Percentiles rank a stretch among this genome's conserved stretches.
These are phyloP conservation scores for Notolabrus celidotus DNA, from an alignment of 2,797 vertebrate species.

Conservation along the genomic window DNA sequence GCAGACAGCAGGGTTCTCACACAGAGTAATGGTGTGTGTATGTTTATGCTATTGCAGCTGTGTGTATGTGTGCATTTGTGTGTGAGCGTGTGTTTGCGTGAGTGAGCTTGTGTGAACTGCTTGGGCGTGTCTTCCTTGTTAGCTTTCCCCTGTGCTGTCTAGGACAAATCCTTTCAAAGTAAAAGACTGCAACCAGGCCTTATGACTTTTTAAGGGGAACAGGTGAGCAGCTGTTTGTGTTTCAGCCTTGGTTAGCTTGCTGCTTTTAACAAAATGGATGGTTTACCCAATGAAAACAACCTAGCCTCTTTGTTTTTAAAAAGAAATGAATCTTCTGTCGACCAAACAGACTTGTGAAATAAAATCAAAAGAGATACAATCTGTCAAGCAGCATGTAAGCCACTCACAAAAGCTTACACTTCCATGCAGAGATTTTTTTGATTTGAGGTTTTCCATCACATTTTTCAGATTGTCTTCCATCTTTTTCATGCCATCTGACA, in stretches of 20 bases:
- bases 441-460: slow-evolving; percentile 17
- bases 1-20: slow-evolving; percentile 70
- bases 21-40: slow-evolving; percentile 55
- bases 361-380: slow-evolving; percentile 22
- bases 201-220: slow-evolving; percentile 49
- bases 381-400: slow-evolving; percentile 17
- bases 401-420: slow-evolving; percentile 14
- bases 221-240: slow-evolving; percentile 37
- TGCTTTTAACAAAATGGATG: slow-evolving; percentile 32
- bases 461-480: slow-evolving; percentile 40
- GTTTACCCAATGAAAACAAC: slow-evolving; percentile 7
- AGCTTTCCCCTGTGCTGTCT: slow-evolving; percentile 45
- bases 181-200: slow-evolving; percentile 39
- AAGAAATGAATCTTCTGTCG: slow-evolving; percentile 3
- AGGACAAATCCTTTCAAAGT: slow-evolving; percentile 49
- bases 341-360: slow-evolving; percentile 6
- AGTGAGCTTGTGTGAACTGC: slow-evolving; percentile 34
- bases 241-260: slow-evolving; percentile 24
- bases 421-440: slow-evolving; percentile 9
- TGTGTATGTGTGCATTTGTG: slow-evolving; percentile 18
- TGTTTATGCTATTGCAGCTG: slow-evolving; percentile 25
- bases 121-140: slow-evolving; percentile 53
- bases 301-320: slow-evolving; percentile 27
- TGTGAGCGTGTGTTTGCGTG: slow-evolving; percentile 2
- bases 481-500: slow-evolving; percentile 51